phyloP scores from a whole-genome alignment of 2,888 invertebrate genomes.

The Arge pagana region DNA sequence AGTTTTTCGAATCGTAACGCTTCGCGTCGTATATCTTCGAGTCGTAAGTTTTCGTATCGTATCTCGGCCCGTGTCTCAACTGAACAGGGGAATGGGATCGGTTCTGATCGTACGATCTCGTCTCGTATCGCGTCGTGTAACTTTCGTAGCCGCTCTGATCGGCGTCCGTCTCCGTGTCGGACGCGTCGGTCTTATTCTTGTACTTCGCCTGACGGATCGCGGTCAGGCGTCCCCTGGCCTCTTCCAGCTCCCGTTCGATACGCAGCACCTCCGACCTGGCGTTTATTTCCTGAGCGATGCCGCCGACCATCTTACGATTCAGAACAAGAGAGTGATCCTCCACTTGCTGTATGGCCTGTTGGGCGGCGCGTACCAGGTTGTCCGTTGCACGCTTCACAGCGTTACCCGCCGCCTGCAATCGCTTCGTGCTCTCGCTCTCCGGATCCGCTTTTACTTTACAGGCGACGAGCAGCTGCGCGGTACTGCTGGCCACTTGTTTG shows the following conservation, averaged over 20 bases:
- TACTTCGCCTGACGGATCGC: constrained; percentile 94
- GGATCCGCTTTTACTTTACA: constrained; percentile 99
- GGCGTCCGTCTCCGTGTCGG: constrained; percentile 70
- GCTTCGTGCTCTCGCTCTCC: constrained; percentile 89
- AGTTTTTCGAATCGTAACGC: no score
- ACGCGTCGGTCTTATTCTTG: constrained; percentile 67
- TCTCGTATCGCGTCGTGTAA: constrained; percentile 61
- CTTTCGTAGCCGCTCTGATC: constrained; percentile 59
- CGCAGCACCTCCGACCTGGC: constrained; percentile 88
- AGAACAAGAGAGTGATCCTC: constrained; percentile 91
- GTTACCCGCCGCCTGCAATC: constrained; percentile 91
- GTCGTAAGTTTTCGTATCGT: no score
- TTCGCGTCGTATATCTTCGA: no score
- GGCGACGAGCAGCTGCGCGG: constrained; percentile 95
- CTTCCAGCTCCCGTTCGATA: constrained; percentile 92
- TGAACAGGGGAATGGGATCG: constrained; percentile 56
- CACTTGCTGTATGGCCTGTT: constrained; percentile 88
- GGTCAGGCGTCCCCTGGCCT: constrained; percentile 87
- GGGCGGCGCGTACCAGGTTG: constrained; percentile 92
- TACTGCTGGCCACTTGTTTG: constrained; percentile 94
- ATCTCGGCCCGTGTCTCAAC: no score
- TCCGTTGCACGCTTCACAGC: constrained; percentile 98
- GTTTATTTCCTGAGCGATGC: constrained; percentile 94
- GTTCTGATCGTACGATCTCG: constrained; percentile 63
- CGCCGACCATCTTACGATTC: constrained; percentile 92